Base-by-base conservation (phyloP, 2,797 vertebrate genomes). In the Cyclura pinguis region DNA sequence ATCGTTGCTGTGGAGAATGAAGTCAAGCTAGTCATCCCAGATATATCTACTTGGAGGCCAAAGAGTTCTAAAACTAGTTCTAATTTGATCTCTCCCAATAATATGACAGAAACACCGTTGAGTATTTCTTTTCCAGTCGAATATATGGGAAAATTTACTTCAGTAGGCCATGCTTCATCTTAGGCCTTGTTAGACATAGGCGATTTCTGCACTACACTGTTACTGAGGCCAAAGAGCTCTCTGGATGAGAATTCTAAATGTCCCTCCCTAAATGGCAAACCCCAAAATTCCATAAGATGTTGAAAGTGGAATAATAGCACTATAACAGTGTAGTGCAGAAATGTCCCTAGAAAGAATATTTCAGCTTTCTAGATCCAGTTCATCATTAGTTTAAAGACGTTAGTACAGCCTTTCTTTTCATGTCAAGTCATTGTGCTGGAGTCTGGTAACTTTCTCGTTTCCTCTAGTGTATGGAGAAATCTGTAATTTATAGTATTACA, bases 401-500 rank as follows among this genome's bases (percentile, higher is more conserved):
- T 83, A 93, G 85, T 85, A 69, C 18, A 84, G 85, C 14, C 38
- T 83, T 52, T 9, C 64, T 94, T 84, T 94, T 92, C 87, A 94
- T 72, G 91, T 84, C 81, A 35, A 88, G 93, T 92, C 78, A 88
- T 78, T 86, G 89, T 94, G 82, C 88, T 90, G 62, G 74, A 78
- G 93, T 88, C 76, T 69, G 84, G 32, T 85, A 94, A 92, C 94
- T 90, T 47, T 91, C 87, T 76, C 92, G 18, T 94, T 95, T 95
- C 88, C 84, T 95, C 85, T 88, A 87, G 55, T 72, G 59, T 86
- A 80, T 82, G 91, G 77, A 77, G 74, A 93, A 84, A 5, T 62
- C 47, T 81, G 29, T 95, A 95, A 96, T 97, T 97, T 96, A 96
- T 94, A 88, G 93, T 89, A 88, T 90, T 88, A 72, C 91, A 89